Base-by-base conservation (phyloP, 2,888 invertebrate species). In the Latrodectus hesperus region DNA sequence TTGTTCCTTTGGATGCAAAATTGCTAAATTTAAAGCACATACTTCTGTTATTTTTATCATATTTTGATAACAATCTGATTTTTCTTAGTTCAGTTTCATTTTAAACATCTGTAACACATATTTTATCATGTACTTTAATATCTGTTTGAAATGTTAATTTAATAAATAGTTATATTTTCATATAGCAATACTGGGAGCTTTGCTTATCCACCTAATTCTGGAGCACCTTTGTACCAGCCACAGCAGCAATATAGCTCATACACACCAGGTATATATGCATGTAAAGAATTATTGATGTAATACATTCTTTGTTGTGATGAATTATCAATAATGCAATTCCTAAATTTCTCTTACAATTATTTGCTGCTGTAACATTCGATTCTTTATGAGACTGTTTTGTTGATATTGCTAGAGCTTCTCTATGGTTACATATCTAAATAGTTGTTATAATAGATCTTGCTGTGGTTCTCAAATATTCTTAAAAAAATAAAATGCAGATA, bases 191-290 rank as follows among this genome's bases (percentile, higher is more conserved):
- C 53, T 10, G 26, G 53, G 22, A 81, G 38, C 17, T 51, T 74
- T 68, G 38, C 85, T 14, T 79, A 70, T 38, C 68, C 79, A 5
- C 74, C 85, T 64, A 26, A 17, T 64, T 9, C 70, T n/a, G 81
- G 51, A 4, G 72, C 65, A 26, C 14, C 67, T 53, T 64, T 55
- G 38, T 38, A 38, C 60, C 74, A 70, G n/a, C 79, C 60, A 38
- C 79, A 38, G n/a, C 64, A 64, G 6, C 52, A 73, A 9, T 85
- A 80, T 53, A 74, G 52, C 22, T 38, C 78, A 60, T 80, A 80
- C 38, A 22, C 70, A 55, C 65, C 67, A 22, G 65, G 78, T 78
- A 26, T 53, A 9, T 68, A 17, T 75, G 22, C n/a, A 55, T 60
- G 12, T 9, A 8, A 12, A 52, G 9, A n/a, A 16, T 49, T 71